Evolutionary conservation across 2,888 invertebrate genomes (phyloP).

Genomic region (Disparrhopalites patrizii): DNA sequence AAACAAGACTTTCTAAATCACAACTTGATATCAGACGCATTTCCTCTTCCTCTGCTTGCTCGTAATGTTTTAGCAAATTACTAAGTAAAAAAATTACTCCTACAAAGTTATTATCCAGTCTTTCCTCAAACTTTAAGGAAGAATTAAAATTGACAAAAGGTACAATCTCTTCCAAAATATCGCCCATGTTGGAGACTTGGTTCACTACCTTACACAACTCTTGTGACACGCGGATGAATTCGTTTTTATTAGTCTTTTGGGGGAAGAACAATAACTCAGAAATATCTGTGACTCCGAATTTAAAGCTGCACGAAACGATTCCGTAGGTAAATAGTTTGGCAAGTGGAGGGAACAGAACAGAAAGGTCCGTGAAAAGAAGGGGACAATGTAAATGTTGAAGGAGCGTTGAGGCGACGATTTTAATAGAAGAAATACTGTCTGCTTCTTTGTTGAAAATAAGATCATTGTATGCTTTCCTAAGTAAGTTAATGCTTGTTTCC

Average conservation of each 20-base stretch:
- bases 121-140: background rate
- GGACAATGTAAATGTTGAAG: background rate
- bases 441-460: slow-evolving; percentile 4
- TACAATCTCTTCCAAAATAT: slow-evolving; percentile 37
- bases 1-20: slow-evolving; percentile 31
- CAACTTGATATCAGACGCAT: slow-evolving; percentile 26
- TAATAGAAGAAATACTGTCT: background rate
- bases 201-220: slow-evolving; percentile 28
- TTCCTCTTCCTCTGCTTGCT: background rate
- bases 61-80: background rate
- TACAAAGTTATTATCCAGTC: slow-evolving; percentile 11
- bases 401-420: slow-evolving; percentile 10
- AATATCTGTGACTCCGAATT: too few relatives aligned
- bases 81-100: slow-evolving; percentile 17
- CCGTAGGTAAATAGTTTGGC: slow-evolving; percentile 14
- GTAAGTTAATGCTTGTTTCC: background rate
- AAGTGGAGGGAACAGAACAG: slow-evolving; percentile 5
- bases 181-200: slow-evolving; percentile 25
- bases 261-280: background rate
- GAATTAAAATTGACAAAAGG: slow-evolving; percentile 23
- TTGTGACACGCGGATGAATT: background rate
- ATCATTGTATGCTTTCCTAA: background rate
- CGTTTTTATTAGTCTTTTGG: background rate
- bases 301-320: too few relatives aligned
- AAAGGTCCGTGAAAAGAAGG: background rate